Conservation (phyloP, 2,888 invertebrate genomes). For the Lepidocyrtoides sp. region DNA sequence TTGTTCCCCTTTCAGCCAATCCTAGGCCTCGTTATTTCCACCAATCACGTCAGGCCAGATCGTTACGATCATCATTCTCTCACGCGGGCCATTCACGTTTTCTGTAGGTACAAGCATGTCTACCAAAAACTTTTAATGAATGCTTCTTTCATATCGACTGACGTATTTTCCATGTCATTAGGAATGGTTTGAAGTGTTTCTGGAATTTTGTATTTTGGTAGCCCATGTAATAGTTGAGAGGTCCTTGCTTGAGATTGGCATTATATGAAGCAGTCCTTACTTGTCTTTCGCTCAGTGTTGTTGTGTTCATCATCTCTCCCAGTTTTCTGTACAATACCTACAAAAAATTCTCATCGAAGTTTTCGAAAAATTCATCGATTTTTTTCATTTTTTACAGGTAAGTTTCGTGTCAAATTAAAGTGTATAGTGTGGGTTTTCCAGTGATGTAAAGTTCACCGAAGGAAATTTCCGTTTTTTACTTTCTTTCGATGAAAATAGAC, state of each 20-base stretch:
- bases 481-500: conserved; percentile 13
- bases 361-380: conserved; percentile 51
- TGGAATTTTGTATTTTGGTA: no score
- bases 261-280: conserved; percentile 57
- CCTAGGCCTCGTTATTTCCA: conserved; percentile 67
- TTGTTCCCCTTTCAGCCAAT: conserved; percentile 39
- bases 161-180: no score
- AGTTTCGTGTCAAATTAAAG: conserved; percentile 39
- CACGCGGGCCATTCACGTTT: conserved; percentile 42
- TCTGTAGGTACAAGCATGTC: no score
- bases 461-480: not conserved
- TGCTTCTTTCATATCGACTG: no score
- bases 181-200: no score
- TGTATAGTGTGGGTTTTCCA: not conserved
- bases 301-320: conserved; percentile 57
- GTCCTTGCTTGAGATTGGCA: conserved; percentile 45
- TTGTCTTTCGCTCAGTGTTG: conserved; percentile 63
- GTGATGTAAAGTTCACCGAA: conserved; percentile 19
- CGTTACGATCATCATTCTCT: conserved; percentile 65
- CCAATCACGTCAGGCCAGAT: conserved; percentile 63
- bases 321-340: conserved; percentile 13
- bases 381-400: conserved; percentile 59
- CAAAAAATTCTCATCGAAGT: conserved; percentile 41
- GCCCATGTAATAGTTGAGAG: not conserved
- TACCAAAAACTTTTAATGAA: no score